A percentile compares a stretch with the other conserved stretches of the same genome.
Conservation (phyloP, 2,888 invertebrate species). For the Rotaria magnacalcarata region DNA sequence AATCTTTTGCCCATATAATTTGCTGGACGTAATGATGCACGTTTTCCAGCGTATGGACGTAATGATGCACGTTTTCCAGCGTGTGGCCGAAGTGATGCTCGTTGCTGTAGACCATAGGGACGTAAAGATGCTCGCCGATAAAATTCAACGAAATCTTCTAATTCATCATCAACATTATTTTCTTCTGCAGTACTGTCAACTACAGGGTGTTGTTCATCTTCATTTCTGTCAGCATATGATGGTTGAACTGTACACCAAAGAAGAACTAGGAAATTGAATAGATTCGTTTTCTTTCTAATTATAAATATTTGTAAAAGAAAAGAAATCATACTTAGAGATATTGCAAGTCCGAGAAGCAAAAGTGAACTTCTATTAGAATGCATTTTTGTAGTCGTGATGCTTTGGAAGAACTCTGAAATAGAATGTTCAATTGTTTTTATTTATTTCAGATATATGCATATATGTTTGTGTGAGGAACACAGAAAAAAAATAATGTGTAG, state of each 20-base stretch:
- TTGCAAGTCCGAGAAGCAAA: not conserved
- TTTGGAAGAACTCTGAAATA: not conserved
- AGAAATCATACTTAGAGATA: not conserved
- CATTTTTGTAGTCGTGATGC: not conserved
- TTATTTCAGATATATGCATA: not conserved
- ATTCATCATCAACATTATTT: not conserved
- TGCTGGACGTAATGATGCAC: conserved; percentile 17
- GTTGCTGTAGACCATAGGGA: not conserved
- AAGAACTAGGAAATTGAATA: not conserved
- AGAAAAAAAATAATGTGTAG: not conserved
- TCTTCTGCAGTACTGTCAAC: not conserved
- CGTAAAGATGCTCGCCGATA: not conserved
- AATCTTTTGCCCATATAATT: not conserved
- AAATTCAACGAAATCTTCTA: not conserved
- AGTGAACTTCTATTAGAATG: not conserved
- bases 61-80: not conserved
- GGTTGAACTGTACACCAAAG: conserved; percentile 20
- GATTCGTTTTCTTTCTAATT: too few species aligned
- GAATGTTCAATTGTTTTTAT: not conserved
- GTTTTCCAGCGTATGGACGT: not conserved
- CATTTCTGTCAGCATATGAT: not conserved
- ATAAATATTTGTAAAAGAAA: too few species aligned
- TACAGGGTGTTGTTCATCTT: not conserved
- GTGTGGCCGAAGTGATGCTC: not conserved
- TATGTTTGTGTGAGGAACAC: not conserved